Base-by-base conservation (phyloP, 2,888 invertebrate species). In the Arctia plantaginis region DNA sequence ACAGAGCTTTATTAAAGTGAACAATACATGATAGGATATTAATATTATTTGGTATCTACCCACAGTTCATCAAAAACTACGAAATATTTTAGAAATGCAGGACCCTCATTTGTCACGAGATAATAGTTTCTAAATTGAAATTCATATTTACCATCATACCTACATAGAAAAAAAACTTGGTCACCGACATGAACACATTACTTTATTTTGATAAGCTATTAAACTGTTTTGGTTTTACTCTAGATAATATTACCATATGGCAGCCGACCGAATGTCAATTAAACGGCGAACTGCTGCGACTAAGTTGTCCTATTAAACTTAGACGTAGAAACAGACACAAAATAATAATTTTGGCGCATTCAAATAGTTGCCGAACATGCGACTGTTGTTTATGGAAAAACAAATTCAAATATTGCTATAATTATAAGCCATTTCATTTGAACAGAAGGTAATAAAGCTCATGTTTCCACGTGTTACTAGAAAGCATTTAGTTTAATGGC, bases 321-420 rank as follows among this genome's bases (percentile, higher is more conserved):
- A 69, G 73, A 69, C 68, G 81, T 82, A 82, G 77, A 77, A 86
- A 89, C 79, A 89, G 90, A 90, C 86, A 89, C 81, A 82, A 88
- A 89, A 91, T 87, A 90, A 90, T 89, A 87, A 90, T 91, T 89
- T 87, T 88, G 82, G 90, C 89, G 90, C 90, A 91, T 88, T 91
- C 83, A 89, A 94, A 94, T 92, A 89, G 92, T 90, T 90, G 81
- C 85, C 83, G 77, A 90, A 90, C 94, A 94, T 94, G 94, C 94
- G 91, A 94, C 89, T 90, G 88, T 86, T 85, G 89, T 90, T 93
- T 93, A 92, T 91, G 90, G 90, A 90, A 90, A 93, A 92, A 87
- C 89, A 90, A 92, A 91, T 92, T 93, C 92, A 91, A 93, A 93
- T 92, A 93, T 91, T 90, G 91, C 93, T 92, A 90, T 93, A 93